phyloP scores from a whole-genome alignment of 2,113 vertebrate species.

The Clinocottus analis region DNA sequence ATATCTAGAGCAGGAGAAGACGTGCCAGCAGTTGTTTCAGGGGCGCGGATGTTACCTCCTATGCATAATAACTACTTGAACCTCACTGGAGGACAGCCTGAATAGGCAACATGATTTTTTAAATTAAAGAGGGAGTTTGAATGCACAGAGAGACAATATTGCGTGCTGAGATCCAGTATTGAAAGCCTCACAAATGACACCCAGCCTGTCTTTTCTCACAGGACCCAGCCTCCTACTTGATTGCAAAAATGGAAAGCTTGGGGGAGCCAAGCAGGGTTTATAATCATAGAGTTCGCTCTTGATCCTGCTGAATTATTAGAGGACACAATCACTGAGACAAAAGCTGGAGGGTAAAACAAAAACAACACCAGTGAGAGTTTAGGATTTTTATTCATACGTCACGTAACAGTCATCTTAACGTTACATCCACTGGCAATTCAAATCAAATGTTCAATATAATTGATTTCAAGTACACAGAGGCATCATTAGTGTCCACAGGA shows the following conservation, averaged over 20 bases:
- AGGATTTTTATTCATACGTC: slow-evolving; percentile 62
- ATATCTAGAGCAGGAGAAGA: background rate
- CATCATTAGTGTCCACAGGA: slow-evolving; percentile 37
- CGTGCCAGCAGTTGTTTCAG: background rate
- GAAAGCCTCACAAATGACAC: slow-evolving; percentile 46
- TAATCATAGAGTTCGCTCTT: background rate
- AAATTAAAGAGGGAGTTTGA: slow-evolving; percentile 68
- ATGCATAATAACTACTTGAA: slow-evolving; percentile 49
- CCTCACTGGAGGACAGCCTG: slow-evolving; percentile 24
- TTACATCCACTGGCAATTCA: slow-evolving; percentile 41
- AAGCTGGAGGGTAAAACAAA: slow-evolving; percentile 15
- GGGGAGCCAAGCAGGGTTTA: slow-evolving; percentile 9
- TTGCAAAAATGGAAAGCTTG: slow-evolving; percentile 31
- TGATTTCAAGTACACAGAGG: slow-evolving; percentile 30
- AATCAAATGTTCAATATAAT: slow-evolving; percentile 47
- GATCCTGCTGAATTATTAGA: slow-evolving; percentile 32
- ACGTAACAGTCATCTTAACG: slow-evolving; percentile 35
- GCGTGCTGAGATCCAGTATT: slow-evolving; percentile 23
- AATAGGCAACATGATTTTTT: slow-evolving; percentile 22
- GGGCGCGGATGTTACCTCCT: background rate
- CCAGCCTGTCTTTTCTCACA: slow-evolving; percentile 19
- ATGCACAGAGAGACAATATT: slow-evolving; percentile 56
- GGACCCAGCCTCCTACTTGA: slow-evolving; percentile 22
- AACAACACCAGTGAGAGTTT: background rate
- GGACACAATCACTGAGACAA: slow-evolving; percentile 19